phyloP scores from a whole-genome alignment of 1,140 invertebrate genomes.

The Stegodyphus mimosarum region DNA sequence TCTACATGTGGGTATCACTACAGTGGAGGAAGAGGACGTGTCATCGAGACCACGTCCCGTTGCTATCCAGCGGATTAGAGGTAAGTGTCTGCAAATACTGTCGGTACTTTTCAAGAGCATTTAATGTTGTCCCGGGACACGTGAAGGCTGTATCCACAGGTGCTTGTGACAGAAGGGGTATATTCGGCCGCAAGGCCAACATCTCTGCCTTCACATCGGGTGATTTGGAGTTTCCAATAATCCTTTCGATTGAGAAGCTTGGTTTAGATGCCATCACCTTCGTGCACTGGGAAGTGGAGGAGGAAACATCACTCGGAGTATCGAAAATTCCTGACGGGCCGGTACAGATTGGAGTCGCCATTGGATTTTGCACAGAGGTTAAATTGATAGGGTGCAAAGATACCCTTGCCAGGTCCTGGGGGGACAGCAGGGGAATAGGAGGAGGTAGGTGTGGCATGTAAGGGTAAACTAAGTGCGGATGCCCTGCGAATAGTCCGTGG shows the following conservation, averaged over 20 bases:
- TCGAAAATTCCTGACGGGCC: slow-evolving; percentile 28
- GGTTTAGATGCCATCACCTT: slow-evolving; percentile 40
- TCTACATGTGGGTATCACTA: slow-evolving; percentile 40
- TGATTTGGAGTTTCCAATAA: slow-evolving; percentile 49
- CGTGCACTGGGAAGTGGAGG: slow-evolving; percentile 20
- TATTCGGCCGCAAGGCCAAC: slow-evolving; percentile 28
- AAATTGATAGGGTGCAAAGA: slow-evolving; percentile 46
- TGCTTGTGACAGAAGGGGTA: slow-evolving; percentile 33
- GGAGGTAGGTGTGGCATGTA: slow-evolving; percentile 63
- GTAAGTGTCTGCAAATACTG: slow-evolving; percentile 53
- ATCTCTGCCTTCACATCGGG: slow-evolving; percentile 47
- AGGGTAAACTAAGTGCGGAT: slow-evolving; percentile 64
- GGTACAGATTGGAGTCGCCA: slow-evolving; percentile 15
- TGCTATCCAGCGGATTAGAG: slow-evolving; percentile 27
- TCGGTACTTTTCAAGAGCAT: slow-evolving; percentile 55
- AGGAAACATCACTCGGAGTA: slow-evolving; percentile 12
- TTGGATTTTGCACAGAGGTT: slow-evolving; percentile 18
- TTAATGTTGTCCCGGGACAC: slow-evolving; percentile 4
- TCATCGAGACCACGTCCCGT: slow-evolving; percentile 56
- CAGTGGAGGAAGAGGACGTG: not conserved
- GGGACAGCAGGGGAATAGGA: slow-evolving; percentile 43
- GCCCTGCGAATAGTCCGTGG: slow-evolving; percentile 53
- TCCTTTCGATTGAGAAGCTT: slow-evolving; percentile 60
- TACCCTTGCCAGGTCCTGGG: slow-evolving; percentile 51
- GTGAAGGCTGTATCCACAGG: slow-evolving; percentile 28